Evolutionary conservation across 1,140 invertebrate genomes (phyloP), one percentile per base, ranked within the genome.

Genomic region (Nautilus pompilius): DNA sequence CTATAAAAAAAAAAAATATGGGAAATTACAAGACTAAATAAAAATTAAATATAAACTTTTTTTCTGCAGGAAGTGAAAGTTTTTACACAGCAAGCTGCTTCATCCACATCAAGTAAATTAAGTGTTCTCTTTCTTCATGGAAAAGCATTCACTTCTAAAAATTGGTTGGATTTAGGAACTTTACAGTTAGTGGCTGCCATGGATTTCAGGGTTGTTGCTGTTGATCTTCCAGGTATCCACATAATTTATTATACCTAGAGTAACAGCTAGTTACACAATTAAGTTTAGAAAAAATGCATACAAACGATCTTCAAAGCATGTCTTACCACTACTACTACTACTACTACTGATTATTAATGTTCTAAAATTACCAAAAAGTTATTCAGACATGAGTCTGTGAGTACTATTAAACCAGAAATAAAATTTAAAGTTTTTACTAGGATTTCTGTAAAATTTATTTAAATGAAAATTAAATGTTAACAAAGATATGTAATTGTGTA

Each of bases 61-160:
- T 13, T 29, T 51, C 63, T 61, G 6, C 60, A 74, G 72, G 58
- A 62, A 5, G 41, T 69, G 53, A 58, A 56, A 0, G 65, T 72
- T 41, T 62, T 62, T 58, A 63, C 59, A 22, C 60, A 58, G 2
- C 54, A 68, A 33, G 58, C 63, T 17, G 34, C 24, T 4, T 66
- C 66, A 28, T 13, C 29, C 22, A 54, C 20, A 20, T 13, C 36
- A 26, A 13, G 66, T 13, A 68, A 63, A 34, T 46, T 70, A n/a
- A 66, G 67, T 48, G 69, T 85, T 15, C 66, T 85, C 1, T 73
- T 85, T 1, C 68, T 85, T 0, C 84, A 85, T 73, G 84, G 84
- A 5, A 65, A 65, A 30, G 60, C 58, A 30, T 84, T 85, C 66
- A 74, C 77, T 5, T 84, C 84, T 3, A 29, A 81, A 61, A 80